phyloP scores from a whole-genome alignment of 2,113 vertebrate species.

The Balaeniceps rex region DNA sequence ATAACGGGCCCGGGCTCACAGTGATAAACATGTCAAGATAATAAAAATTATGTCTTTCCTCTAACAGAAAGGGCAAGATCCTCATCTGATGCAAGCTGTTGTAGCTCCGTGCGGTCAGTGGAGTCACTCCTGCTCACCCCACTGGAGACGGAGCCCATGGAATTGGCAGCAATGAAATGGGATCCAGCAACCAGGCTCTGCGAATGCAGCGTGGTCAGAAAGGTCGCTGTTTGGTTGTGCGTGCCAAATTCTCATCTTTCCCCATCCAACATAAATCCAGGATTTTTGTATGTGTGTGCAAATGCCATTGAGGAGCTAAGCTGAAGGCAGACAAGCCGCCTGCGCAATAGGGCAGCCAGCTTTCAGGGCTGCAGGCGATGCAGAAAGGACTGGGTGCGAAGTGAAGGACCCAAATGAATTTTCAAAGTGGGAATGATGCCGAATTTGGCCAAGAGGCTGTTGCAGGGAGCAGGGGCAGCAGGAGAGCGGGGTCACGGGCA shows the following conservation, averaged over 20 bases:
- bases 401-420: neutral
- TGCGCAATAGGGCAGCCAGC: neutral
- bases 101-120: neutral
- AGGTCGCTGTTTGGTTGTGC: neutral
- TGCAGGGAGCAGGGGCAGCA: neutral
- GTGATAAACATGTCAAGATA: slow-evolving; percentile 55
- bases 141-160: neutral
- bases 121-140: neutral
- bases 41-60: slow-evolving; percentile 33
- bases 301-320: neutral
- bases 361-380: neutral
- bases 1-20: slow-evolving; percentile 9
- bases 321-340: neutral
- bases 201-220: neutral
- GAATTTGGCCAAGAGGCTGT: neutral
- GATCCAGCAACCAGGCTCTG: neutral
- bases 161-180: neutral
- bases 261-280: slow-evolving; percentile 17
- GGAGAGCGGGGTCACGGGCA: neutral
- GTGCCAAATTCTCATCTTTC: slow-evolving; percentile 46
- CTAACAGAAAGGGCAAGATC: slow-evolving; percentile 26
- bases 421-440: neutral
- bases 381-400: neutral
- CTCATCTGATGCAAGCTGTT: neutral
- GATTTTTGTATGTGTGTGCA: neutral